A percentile compares a stretch with the other conserved stretches of the same genome.
phyloP scores from a whole-genome alignment of 2,888 invertebrate genomes.

The Ormyrus thymus region DNA sequence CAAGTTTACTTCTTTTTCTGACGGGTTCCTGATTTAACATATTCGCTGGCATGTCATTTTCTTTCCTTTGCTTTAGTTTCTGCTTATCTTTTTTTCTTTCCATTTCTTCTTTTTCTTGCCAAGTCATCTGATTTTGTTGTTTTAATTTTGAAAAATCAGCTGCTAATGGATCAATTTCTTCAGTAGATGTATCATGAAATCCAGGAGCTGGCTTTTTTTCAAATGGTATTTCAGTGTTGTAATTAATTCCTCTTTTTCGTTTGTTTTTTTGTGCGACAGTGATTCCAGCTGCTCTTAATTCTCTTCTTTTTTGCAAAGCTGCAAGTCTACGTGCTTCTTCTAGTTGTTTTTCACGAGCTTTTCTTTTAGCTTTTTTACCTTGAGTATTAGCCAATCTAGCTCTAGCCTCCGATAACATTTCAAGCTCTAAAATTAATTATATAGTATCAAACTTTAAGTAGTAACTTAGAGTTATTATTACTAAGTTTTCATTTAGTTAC shows the following conservation, averaged over 20 bases:
- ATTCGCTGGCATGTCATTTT: slow-evolving; percentile 94
- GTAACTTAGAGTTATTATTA: not conserved
- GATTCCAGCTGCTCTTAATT: slow-evolving; percentile 97
- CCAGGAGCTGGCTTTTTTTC: slow-evolving; percentile 95
- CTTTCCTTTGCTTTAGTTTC: slow-evolving; percentile 95
- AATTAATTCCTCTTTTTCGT: slow-evolving; percentile 94
- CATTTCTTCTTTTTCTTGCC: slow-evolving; percentile 93
- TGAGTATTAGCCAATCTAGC: slow-evolving; percentile 99
- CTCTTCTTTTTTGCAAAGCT: slow-evolving; percentile 97
- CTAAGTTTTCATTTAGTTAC: no score
- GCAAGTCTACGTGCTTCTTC: slow-evolving; percentile 98
- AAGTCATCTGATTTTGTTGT: slow-evolving; percentile 94
- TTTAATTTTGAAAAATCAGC: slow-evolving; percentile 92
- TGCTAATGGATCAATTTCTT: slow-evolving; percentile 90
- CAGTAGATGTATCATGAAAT: slow-evolving; percentile 95
- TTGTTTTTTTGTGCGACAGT: slow-evolving; percentile 82
- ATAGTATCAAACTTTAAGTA: slow-evolving; percentile 43
- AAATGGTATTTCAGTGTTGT: slow-evolving; percentile 98
- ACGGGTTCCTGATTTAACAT: slow-evolving; percentile 93
- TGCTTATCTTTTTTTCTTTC: slow-evolving; percentile 96
- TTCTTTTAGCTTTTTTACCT: slow-evolving; percentile 94
- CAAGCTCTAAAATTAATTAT: slow-evolving; percentile 83
- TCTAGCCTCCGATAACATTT: slow-evolving; percentile 99
- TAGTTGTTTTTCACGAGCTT: slow-evolving; percentile 97
- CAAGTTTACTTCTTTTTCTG: slow-evolving; percentile 94